phyloP scores from a whole-genome alignment of 2,888 invertebrate species.

The Phyllotreta cruciferae region DNA sequence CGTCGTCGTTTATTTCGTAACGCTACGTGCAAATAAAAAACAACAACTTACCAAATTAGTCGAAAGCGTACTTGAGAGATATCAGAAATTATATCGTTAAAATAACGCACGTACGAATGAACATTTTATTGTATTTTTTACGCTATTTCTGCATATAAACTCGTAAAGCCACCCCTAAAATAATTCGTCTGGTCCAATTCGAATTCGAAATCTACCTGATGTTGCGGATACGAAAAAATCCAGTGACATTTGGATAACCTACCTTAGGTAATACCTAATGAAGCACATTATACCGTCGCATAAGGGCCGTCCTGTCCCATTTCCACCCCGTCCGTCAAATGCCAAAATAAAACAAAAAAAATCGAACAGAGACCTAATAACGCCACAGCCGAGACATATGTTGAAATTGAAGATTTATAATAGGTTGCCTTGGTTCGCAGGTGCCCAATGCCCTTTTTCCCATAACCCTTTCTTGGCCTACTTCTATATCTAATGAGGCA shows the following conservation, averaged over 20 bases:
- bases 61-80: neutral
- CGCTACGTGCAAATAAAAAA: conserved; percentile 28
- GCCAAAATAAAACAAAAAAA: conserved; percentile 36
- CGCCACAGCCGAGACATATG: conserved; percentile 47
- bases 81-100: too few relatives aligned
- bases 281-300: conserved; percentile 32
- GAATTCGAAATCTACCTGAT: conserved; percentile 11
- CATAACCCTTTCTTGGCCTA: conserved; percentile 56
- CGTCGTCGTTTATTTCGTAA: conserved; percentile 36
- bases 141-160: too few relatives aligned
- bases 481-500: conserved; percentile 52
- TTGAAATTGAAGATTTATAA: conserved; percentile 47
- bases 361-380: conserved; percentile 33
- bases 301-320: conserved; percentile 34
- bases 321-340: conserved; percentile 37
- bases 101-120: too few relatives aligned
- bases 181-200: neutral
- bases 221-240: conserved; percentile 2
- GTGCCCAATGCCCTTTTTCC: conserved; percentile 52
- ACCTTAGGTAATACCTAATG: conserved; percentile 28
- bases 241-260: conserved; percentile 27
- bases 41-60: conserved; percentile 18
- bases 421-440: conserved; percentile 51
- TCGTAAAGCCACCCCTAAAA: too few relatives aligned
- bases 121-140: too few relatives aligned